A percentile compares a stretch with the other conserved stretches of the same genome.
These are phyloP conservation scores for Lasiurus borealis DNA, from an alignment of 2,113 vertebrate species.

Conservation along the genomic window DNA sequence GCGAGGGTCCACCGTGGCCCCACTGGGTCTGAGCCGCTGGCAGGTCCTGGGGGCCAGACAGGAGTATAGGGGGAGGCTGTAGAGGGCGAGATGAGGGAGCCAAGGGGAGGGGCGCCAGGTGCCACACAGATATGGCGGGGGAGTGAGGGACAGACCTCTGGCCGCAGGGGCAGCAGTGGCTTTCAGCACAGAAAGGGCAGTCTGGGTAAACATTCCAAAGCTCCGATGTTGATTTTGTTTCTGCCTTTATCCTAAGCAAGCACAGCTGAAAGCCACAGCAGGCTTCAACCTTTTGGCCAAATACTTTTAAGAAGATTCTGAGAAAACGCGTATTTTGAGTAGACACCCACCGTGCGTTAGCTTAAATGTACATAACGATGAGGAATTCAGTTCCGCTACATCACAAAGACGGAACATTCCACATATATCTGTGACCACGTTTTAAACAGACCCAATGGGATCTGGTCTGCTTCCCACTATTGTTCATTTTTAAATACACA, in stretches of 20 bases:
- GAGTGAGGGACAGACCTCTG: fast-evolving
- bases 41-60: not conserved
- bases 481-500: not conserved
- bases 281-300: not conserved
- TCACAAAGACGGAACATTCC: not conserved
- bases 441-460: not conserved
- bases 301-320: not conserved
- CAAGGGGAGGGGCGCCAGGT: not conserved
- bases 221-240: not conserved
- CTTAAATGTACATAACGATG: not conserved
- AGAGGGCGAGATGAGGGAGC: not conserved
- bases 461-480: not conserved
- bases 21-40: not conserved
- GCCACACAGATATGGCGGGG: not conserved
- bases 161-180: not conserved
- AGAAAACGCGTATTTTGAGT: not conserved
- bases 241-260: not conserved
- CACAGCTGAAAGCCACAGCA: not conserved
- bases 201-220: not conserved
- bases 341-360: not conserved
- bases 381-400: not conserved
- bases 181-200: not conserved
- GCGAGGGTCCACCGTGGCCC: not conserved
- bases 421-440: not conserved
- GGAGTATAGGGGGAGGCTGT: not conserved